A percentile compares a stretch with the other conserved stretches of the same genome.
Evolutionary conservation across 2,888 invertebrate genomes (phyloP).

Genomic region (Ophion ellenae): DNA sequence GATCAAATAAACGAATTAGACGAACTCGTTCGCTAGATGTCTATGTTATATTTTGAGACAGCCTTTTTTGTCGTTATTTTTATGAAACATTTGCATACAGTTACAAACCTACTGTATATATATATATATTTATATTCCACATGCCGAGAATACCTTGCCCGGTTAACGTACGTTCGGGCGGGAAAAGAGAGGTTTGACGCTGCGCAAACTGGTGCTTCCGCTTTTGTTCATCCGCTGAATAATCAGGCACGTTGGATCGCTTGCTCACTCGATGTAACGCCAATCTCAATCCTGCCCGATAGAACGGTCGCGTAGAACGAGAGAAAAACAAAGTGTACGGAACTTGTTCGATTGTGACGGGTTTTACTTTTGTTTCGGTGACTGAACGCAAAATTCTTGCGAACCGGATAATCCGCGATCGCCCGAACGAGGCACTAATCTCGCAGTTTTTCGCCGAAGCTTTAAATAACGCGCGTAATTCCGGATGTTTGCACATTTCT

Average conservation of each 20-base stretch:
- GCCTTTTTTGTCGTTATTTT: constrained; percentile 39
- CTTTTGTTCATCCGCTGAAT: constrained; percentile 17
- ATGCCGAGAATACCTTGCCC: constrained; percentile 28
- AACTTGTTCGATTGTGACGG: constrained; percentile 4
- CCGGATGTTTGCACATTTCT: not conserved
- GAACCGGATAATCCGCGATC: not conserved
- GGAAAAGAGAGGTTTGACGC: not conserved
- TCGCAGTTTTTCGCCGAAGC: constrained; percentile 8
- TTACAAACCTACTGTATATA: constrained; percentile 40
- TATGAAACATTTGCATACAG: constrained; percentile 54
- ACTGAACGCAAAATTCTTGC: not conserved
- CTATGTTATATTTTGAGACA: constrained; percentile 63
- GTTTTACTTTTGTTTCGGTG: not conserved
- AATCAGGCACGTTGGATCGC: constrained; percentile 44
- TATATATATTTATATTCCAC: constrained; percentile 31
- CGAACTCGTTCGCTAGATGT: constrained; percentile 38
- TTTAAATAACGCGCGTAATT: not conserved
- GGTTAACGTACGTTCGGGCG: constrained; percentile 7
- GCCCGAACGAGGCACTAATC: not conserved
- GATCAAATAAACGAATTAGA: constrained; percentile 70
- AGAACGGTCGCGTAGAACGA: not conserved
- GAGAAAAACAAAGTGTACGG: constrained; percentile 6
- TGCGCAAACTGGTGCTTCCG: not conserved
- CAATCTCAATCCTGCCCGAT: not conserved
- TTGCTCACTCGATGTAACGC: constrained; percentile 15